Evolutionary conservation across 64 coral and sea anemone genomes (phyloP), one percentile per base, ranked within the genome.

Genomic region (Catalaphyllia jardinei): DNA sequence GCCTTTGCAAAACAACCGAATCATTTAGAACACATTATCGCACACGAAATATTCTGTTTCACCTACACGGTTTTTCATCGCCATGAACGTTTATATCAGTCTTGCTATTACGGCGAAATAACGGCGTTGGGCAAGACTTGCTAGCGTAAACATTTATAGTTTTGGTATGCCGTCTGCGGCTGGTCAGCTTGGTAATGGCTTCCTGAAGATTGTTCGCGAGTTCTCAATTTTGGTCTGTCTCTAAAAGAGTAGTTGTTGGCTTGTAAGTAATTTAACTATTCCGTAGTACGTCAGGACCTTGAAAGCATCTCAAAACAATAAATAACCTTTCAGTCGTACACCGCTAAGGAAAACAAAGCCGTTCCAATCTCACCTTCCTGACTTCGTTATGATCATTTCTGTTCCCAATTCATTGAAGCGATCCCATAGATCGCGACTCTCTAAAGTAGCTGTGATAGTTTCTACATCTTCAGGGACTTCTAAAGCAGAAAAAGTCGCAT

Each of bases 371-470:
- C 83, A 99, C 97, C 97, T 99, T 38, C 97, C 97, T 75, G 93
- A 95, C 73, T 99, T 99, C 25, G 97, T 99, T 88, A 99, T 99
- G 76, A 99, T 99, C 97, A 99, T 99, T 88, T 99, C 97, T 31
- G 97, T 99, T 13, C 97, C 97, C 59, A 99, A 51, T 52, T 99
- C 97, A 62, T 99, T 99, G 67, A 99, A 99, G 30, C 97, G 94
- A 75, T 95, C 94, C 97, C 97, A 99, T 52, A 99, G 64, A 52
- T 99, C 97, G 87, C 88, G 86, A 28, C 97, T 94, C 63, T 99
- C 97, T 24, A 99, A 84, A 31, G 79, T 73, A 69, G 95, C 88
- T 24, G 87, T 78, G 10, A 95, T 78, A 78, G 55, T 90, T 59
- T 93, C 90, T 64, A 99, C 74, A 25, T 87, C 88, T 62, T 95